Evolutionary conservation across 2,888 invertebrate species (phyloP).

Genomic region (Silvanus unidentatus): DNA sequence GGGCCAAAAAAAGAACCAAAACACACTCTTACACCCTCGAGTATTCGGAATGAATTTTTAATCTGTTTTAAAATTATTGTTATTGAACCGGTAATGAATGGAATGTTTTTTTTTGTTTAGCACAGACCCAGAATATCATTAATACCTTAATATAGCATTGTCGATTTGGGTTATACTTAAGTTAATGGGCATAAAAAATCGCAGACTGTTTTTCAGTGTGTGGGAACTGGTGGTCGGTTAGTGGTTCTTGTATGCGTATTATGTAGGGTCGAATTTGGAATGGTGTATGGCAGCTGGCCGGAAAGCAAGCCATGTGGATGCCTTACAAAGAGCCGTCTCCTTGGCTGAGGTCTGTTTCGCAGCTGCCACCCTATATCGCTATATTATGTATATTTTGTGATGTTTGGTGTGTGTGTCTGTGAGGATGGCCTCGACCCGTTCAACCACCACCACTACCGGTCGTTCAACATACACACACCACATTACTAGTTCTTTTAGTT

Average conservation of each 20-base stretch:
- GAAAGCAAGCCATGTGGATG: constrained; percentile 31
- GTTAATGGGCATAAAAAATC: constrained; percentile 20
- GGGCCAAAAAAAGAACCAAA: too few species aligned
- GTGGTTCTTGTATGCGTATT: constrained; percentile 4
- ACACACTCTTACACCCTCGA: too few species aligned
- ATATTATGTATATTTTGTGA: neutral
- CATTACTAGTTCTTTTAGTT: constrained; percentile 2
- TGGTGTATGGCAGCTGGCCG: constrained; percentile 27
- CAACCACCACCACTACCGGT: constrained; percentile 4
- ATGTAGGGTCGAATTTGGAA: constrained; percentile 9
- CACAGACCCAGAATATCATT: constrained; percentile 2
- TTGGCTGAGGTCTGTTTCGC: constrained; percentile 29
- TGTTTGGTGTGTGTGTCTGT: neutral
- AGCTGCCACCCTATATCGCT: constrained; percentile 23
- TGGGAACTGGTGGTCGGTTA: constrained; percentile 11
- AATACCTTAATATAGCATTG: constrained; percentile 11
- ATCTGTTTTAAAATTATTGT: constrained; percentile 2
- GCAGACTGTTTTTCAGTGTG: constrained; percentile 14
- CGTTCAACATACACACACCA: constrained; percentile 3
- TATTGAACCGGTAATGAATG: neutral
- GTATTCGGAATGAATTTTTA: too few species aligned
- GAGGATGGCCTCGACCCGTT: constrained; percentile 5
- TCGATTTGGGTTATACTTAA: constrained; percentile 12
- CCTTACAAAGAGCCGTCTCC: constrained; percentile 21
- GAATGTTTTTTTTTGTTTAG: neutral